Evolutionary conservation across 2,797 vertebrate genomes (phyloP).

Genomic region (Micrastur ruficollis): DNA sequence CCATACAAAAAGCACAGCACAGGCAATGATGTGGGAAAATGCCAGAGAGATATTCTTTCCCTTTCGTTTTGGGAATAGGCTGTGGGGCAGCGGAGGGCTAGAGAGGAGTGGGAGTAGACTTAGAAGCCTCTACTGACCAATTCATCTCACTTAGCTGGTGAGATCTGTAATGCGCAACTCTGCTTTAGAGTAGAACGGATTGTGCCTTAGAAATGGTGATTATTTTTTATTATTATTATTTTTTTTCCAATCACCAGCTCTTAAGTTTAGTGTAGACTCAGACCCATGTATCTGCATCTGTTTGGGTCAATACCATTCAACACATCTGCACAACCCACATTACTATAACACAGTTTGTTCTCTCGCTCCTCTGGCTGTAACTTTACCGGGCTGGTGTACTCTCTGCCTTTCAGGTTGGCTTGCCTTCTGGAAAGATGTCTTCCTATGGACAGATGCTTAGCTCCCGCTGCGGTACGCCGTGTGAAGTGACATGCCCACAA

Average conservation of each 20-base stretch:
- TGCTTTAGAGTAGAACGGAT: accelerated
- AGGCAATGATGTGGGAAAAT: neutral
- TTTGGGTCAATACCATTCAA: neutral
- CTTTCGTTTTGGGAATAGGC: neutral
- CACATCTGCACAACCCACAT: accelerated
- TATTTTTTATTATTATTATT: accelerated
- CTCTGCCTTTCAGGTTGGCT: neutral
- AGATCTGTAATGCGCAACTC: neutral
- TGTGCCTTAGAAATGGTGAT: neutral
- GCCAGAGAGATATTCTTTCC: neutral
- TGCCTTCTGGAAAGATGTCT: neutral
- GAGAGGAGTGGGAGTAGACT: neutral
- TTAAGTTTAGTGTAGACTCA: neutral
- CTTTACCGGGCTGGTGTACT: neutral
- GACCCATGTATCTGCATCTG: accelerated
- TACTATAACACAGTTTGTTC: neutral
- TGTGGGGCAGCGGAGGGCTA: accelerated
- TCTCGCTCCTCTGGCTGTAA: neutral
- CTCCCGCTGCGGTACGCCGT: neutral
- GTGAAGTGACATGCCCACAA: neutral
- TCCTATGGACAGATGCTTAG: constrained; percentile 16
- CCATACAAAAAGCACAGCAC: neutral
- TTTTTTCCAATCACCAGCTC: neutral
- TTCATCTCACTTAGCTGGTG: neutral
- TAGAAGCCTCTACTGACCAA: neutral